phyloP scores from a whole-genome alignment of 2,888 invertebrate genomes.

The Chymomyza amoena region DNA sequence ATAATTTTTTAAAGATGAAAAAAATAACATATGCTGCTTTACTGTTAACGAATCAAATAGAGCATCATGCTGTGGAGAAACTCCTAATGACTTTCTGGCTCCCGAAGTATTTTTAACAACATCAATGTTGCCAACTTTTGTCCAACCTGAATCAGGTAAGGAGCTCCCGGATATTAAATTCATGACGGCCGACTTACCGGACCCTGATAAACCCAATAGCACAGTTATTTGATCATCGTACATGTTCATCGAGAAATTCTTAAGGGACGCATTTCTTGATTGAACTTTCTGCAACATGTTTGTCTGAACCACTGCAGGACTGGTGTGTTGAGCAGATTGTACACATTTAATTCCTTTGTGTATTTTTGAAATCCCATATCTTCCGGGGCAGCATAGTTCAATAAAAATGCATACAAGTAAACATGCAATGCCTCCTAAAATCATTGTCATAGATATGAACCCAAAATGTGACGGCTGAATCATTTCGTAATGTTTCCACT shows the following conservation, averaged over 20 bases:
- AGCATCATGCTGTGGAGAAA: constrained; percentile 92
- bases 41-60: constrained; percentile 90
- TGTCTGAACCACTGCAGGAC: constrained; percentile 79
- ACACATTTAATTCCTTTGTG: not conserved
- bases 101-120: constrained; percentile 82
- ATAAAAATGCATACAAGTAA: not conserved
- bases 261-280: constrained; percentile 81
- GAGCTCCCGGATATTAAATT: constrained; percentile 91
- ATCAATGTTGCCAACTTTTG: constrained; percentile 84
- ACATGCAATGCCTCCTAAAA: not conserved
- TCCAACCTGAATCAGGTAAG: constrained; percentile 84
- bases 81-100: constrained; percentile 85
- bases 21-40: constrained; percentile 89
- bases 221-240: constrained; percentile 93
- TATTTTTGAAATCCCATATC: constrained; percentile 39
- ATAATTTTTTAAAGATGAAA: constrained; percentile 85
- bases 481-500: not conserved
- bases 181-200: constrained; percentile 95
- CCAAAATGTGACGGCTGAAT: not conserved
- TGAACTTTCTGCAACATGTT: constrained; percentile 83
- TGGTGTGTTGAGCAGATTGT: not conserved
- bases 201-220: constrained; percentile 87
- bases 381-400: constrained; percentile 82
- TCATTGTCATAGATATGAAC: constrained; percentile 1
- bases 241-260: constrained; percentile 86